Conservation (phyloP, 1,140 invertebrate genomes). For the Dryas iulia region DNA sequence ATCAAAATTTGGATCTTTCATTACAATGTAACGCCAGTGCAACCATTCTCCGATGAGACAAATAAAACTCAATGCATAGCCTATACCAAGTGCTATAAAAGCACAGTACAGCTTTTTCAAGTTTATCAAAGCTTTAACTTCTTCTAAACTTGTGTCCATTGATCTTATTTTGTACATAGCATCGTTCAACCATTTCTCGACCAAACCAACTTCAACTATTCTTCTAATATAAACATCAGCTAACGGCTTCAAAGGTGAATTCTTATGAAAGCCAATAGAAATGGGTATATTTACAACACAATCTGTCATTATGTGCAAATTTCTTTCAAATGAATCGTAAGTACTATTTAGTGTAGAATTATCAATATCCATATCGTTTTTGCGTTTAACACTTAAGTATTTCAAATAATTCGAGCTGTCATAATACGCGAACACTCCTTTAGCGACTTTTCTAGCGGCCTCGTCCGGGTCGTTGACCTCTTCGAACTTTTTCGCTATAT, state of each 20-base stretch:
- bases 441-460: slow-evolving; percentile 83
- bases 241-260: slow-evolving; percentile 87
- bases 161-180: slow-evolving; percentile 81
- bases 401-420: slow-evolving; percentile 88
- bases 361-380: slow-evolving; percentile 49
- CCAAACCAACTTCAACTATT: slow-evolving; percentile 87
- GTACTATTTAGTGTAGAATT: slow-evolving; percentile 46
- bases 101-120: slow-evolving; percentile 89
- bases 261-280: slow-evolving; percentile 89
- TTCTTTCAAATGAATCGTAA: slow-evolving; percentile 65
- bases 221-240: slow-evolving; percentile 84
- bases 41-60: slow-evolving; percentile 82
- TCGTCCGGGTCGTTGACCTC: slow-evolving; percentile 80
- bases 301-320: slow-evolving; percentile 89
- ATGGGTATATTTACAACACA: slow-evolving; percentile 90
- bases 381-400: slow-evolving; percentile 82
- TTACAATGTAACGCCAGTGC: slow-evolving; percentile 84
- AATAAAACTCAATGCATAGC: slow-evolving; percentile 83
- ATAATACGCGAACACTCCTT: slow-evolving; percentile 88
- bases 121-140: slow-evolving; percentile 86
- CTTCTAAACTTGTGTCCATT: slow-evolving; percentile 67
- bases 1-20: slow-evolving; percentile 85
- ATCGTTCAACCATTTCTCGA: slow-evolving; percentile 90
- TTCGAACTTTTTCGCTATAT: slow-evolving; percentile 85
- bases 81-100: slow-evolving; percentile 84